Base-by-base conservation (phyloP, 1,140 invertebrate genomes). In the Hydropsyche tenuis region DNA sequence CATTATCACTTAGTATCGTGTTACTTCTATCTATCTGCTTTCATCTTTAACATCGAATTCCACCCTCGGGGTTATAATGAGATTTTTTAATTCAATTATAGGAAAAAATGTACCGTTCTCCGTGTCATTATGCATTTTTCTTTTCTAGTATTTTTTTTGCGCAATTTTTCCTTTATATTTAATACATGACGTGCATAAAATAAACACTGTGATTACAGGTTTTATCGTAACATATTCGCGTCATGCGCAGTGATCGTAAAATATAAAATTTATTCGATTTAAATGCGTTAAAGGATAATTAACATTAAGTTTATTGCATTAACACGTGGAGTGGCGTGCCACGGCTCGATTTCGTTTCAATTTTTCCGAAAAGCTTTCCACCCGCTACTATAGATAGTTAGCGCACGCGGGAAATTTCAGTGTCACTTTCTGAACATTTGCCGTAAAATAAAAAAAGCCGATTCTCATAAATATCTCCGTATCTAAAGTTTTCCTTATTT, bases 201-300 rank as follows among this genome's bases (percentile, higher is more conserved):
- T 37, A 37, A 37, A 37, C 30, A 37, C 30, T 9, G 30, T 37
- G 30, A 37, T 37, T 37, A 37, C 30, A 37, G 30, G 9, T 9
- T 37, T 37, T 37, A 37, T 37, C 30, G 30, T 37, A 37, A 37
- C 30, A 37, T 37, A 37, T 37, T 37, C 64, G 9, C 37, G 62
- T 68, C 62, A 66, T 53, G 46, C 48, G 65, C n/a, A 30, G 11
- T 30, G 65, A 63, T 69, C 65, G 71, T 75, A 73, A 75, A 75
- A 64, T 62, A 22, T 63, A 27, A 73, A 75, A 75, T 75, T 75
- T 75, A 75, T 75, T 37, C 37, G 12, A 48, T 69, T 72, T 72
- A 46, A 73, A 75, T 73, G 74, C 66, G 71, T 75, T 73, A 72
- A 66, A 72, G 64, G 74, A 68, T 68, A 72, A 75, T 75, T 75